phyloP scores from a whole-genome alignment of 2,113 vertebrate genomes.

The Vireo altiloquus region DNA sequence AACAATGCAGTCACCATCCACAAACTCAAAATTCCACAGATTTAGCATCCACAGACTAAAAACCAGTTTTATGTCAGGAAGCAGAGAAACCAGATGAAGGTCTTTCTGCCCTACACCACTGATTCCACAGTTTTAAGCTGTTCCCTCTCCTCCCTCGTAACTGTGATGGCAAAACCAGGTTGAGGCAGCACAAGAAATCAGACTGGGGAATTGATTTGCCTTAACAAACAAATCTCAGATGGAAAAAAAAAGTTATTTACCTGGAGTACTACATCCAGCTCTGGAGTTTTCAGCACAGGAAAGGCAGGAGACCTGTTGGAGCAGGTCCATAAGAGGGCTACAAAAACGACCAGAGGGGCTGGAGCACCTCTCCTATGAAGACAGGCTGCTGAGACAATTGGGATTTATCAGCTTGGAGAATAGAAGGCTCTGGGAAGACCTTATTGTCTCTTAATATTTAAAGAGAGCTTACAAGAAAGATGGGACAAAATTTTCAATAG shows the following conservation, averaged over 20 bases:
- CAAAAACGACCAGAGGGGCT: neutral
- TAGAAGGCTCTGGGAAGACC: neutral
- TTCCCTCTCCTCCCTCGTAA: neutral
- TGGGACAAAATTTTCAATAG: neutral
- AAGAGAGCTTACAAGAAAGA: neutral
- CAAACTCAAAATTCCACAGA: neutral
- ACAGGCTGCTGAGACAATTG: neutral
- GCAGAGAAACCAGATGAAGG: neutral
- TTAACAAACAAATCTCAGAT: neutral
- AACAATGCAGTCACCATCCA: neutral
- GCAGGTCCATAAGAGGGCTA: neutral
- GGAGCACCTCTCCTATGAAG: neutral
- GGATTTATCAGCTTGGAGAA: neutral
- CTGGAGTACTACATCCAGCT: neutral
- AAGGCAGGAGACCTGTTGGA: neutral
- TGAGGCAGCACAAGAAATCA: neutral
- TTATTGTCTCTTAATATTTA: neutral
- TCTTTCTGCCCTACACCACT: neutral
- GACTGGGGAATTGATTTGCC: neutral
- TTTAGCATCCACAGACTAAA: neutral
- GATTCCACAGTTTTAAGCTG: neutral
- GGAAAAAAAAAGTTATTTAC: neutral
- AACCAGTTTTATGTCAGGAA: neutral
- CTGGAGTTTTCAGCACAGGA: neutral
- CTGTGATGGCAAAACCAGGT: neutral